Evolutionary conservation across 2,797 vertebrate species (phyloP), one percentile per base, ranked within the genome.

Genomic region (Acestrorhynchus altus): DNA sequence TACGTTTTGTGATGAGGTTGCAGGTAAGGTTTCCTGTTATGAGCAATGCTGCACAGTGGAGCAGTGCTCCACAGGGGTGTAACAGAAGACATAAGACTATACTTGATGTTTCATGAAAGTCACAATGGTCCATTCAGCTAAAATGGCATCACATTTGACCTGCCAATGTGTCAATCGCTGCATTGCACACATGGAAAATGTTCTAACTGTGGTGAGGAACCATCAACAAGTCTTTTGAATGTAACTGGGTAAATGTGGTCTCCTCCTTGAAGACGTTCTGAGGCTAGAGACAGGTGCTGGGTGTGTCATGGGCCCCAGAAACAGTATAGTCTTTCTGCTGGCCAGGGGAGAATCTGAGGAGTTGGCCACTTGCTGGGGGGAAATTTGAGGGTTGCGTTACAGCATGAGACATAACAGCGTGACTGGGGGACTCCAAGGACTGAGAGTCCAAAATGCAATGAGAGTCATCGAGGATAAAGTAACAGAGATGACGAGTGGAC

Each of bases 301-400:
- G 40, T 47, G 51, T 72, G 49, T 57, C 64, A 12, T 39, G 61
- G 28, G 39, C 52, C 52, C 54, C 69, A 16, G 22, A 42, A 61
- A 3, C 57, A 20, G n/a, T 79, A 26, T 73, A 51, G 69, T 78
- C 61, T 66, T 78, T 78, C 76, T 26, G 42, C 69, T 66, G 4
- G 67, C 35, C 51, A 26, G 70, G 26, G 63, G 54, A 73, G 63
- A 79, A 79, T 28, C 44, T 60, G 69, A 73, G 69, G 60, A 66
- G 61, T 61, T 47, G 16, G 13, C 11, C 42, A 42, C 10, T 39
- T 64, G 44, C 22, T 10, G 56, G 60, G 42, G 56, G 56, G 64
- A 28, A 51, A 35, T 73, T 64, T 64, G 20, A 65, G 68, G 79
- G 40, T 73, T 63, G 61, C 64, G 31, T 80, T 63, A 60, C 69